Evolutionary conservation across 2,797 vertebrate genomes (phyloP).

Genomic region (Masticophis lateralis): DNA sequence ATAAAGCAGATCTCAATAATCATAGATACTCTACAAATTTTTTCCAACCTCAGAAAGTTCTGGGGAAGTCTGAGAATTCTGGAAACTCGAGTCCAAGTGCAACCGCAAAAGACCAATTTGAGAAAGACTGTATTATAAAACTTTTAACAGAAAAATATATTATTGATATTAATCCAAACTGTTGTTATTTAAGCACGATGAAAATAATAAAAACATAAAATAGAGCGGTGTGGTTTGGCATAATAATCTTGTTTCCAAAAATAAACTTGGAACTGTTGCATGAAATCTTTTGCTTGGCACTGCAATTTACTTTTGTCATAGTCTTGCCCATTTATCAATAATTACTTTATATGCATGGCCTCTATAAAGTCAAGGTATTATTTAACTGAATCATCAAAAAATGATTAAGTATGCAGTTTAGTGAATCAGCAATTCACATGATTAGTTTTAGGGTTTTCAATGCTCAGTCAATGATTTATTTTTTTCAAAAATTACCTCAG

Average conservation of each 20-base stretch:
- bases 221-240: neutral
- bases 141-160: neutral
- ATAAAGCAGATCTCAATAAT: neutral
- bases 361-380: neutral
- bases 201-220: constrained; percentile 1
- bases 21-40: neutral
- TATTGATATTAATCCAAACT: neutral
- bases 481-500: neutral
- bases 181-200: neutral
- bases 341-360: neutral
- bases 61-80: neutral
- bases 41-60: neutral
- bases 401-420: neutral
- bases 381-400: neutral
- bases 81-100: neutral
- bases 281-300: neutral
- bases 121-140: neutral
- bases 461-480: neutral
- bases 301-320: neutral
- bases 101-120: neutral
- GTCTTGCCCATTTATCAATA: neutral
- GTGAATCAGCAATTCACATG: neutral
- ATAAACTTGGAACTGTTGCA: neutral
- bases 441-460: neutral
- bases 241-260: neutral